A percentile compares a stretch with the other conserved stretches of the same genome.
phyloP scores from a whole-genome alignment of 2,113 vertebrate genomes.

The Sciurus niger region DNA sequence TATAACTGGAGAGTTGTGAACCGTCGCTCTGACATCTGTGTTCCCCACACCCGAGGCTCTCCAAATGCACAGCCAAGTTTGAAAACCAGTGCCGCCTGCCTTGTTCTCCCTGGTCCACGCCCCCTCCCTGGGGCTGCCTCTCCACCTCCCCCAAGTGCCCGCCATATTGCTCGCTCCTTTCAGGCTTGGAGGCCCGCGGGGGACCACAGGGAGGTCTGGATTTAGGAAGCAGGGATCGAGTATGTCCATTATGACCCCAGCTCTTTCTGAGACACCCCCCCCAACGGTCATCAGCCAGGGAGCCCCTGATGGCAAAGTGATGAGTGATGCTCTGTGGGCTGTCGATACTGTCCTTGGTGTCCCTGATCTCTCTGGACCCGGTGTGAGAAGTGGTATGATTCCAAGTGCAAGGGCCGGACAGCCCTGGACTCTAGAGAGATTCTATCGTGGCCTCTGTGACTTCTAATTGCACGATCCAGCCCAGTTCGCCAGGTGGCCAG shows the following conservation, averaged over 20 bases:
- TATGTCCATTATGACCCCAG: not conserved
- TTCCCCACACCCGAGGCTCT: not conserved
- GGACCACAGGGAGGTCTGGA: not conserved
- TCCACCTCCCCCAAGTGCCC: rapidly evolving
- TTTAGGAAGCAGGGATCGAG: not conserved
- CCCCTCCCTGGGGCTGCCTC: not conserved
- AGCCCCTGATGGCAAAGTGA: not conserved
- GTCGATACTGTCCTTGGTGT: too few species aligned
- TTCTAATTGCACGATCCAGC: not conserved
- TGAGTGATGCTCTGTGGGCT: not conserved
- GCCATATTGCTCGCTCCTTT: rapidly evolving
- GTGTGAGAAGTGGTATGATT: not conserved
- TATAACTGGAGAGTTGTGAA: not conserved
- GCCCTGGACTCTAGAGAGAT: not conserved
- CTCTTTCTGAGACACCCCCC: not conserved
- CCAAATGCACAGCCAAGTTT: not conserved
- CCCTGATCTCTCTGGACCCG: not conserved
- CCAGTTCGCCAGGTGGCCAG: not conserved
- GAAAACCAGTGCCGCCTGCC: not conserved
- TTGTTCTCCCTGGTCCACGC: not conserved
- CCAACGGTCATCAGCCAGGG: not conserved
- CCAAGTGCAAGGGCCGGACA: not conserved
- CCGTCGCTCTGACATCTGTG: not conserved
- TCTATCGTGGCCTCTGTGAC: not conserved
- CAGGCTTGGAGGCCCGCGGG: not conserved